phyloP scores from a whole-genome alignment of 1,140 invertebrate genomes.

The Meloidogyne chitwoodi region DNA sequence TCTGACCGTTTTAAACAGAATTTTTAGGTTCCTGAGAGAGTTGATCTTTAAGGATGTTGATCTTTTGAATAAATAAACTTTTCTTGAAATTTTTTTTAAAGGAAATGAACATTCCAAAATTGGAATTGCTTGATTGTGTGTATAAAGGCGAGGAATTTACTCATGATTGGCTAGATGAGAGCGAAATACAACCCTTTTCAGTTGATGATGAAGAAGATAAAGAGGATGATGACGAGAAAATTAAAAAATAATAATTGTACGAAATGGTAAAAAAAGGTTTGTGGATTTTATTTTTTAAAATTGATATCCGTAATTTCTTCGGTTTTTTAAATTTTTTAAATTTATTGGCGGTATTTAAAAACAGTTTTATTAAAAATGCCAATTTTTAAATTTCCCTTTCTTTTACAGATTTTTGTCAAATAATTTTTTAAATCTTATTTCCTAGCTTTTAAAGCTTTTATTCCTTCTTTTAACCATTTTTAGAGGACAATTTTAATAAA shows the following conservation, averaged over 20 bases:
- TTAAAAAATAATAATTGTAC: background rate
- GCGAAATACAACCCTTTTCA: background rate
- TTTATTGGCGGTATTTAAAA: too few species aligned
- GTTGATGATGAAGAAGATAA: conserved; percentile 4
- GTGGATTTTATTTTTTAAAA: background rate
- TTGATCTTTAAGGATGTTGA: too few species aligned
- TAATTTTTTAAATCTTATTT: too few species aligned
- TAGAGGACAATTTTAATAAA: too few species aligned
- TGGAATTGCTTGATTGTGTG: conserved; percentile 19
- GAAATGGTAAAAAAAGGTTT: background rate
- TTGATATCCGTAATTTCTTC: too few species aligned
- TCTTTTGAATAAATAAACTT: background rate
- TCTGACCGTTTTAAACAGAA: too few species aligned
- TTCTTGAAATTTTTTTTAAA: conserved; percentile 1
- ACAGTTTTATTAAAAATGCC: too few species aligned
- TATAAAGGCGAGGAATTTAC: conserved; percentile 7
- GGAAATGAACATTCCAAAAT: conserved; percentile 20
- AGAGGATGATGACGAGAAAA: background rate
- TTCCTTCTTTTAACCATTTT: too few species aligned
- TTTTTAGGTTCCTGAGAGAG: too few species aligned
- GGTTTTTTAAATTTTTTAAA: too few species aligned
- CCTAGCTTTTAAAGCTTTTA: background rate
- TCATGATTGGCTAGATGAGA: conserved; percentile 18
- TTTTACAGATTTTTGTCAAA: too few species aligned
- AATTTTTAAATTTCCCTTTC: too few species aligned